Evolutionary conservation across 2,888 invertebrate genomes (phyloP).

Genomic region (Lithophane socia): DNA sequence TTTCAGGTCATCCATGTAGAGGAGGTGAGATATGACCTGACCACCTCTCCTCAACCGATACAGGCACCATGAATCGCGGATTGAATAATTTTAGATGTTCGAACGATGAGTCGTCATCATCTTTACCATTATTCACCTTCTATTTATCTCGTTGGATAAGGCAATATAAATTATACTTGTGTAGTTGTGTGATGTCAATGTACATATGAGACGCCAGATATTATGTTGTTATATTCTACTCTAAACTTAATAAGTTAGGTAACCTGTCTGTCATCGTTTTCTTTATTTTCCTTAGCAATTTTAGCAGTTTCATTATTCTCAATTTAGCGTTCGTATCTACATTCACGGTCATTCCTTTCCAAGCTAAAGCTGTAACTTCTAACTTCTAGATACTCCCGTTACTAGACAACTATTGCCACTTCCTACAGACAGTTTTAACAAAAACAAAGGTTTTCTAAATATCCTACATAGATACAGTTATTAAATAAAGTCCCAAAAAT

Average conservation of each 20-base stretch:
- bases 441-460: constrained; percentile 16
- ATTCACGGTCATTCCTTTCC: constrained; percentile 1
- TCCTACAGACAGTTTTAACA: constrained; percentile 37
- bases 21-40: no score
- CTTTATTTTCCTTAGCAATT: constrained; percentile 5
- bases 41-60: no score
- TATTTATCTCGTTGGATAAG: constrained; percentile 17
- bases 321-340: background rate
- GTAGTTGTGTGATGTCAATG: constrained; percentile 27
- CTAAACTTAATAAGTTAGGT: constrained; percentile 3
- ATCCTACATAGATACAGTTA: constrained; percentile 55
- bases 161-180: background rate
- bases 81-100: constrained; percentile 13
- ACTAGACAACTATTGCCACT: constrained; percentile 12
- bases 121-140: constrained; percentile 17
- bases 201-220: constrained; percentile 18
- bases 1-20: no score
- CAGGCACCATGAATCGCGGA: background rate
- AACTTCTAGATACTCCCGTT: background rate
- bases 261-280: constrained; percentile 14
- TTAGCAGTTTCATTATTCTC: constrained; percentile 9
- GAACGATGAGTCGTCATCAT: constrained; percentile 19
- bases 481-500: constrained; percentile 43
- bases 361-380: background rate
- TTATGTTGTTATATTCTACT: constrained; percentile 7